Evolutionary conservation across 2,797 vertebrate genomes (phyloP), one percentile per base, ranked within the genome.

Genomic region (Phalloptychus januarius): DNA sequence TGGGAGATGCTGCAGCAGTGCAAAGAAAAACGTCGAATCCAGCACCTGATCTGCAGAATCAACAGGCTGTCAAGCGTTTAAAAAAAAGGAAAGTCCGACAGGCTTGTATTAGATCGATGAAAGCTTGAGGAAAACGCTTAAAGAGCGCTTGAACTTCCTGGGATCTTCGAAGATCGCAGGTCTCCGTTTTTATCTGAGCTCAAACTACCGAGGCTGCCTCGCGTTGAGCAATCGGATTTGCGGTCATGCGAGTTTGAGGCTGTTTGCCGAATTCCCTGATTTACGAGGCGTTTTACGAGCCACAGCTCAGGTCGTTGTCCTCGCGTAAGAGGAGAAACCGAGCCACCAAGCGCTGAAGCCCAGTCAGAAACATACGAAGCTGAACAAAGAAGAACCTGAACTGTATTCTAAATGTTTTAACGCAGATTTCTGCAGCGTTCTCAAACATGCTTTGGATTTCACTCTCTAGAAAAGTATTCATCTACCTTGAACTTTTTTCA

Each of bases 181-280:
- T 15, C 23, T 42, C 38, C 5, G 3, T 45, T 71, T 52, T 71
- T 16, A 45, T 71, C 83, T 45, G 71, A 70, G 69, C 70, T 88
- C 74, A 70, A 25, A 16, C 82, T 63, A 77, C 87, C 83, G 78
- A 42, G 86, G 74, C 78, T 5, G 79, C 76, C 79, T 85, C 81
- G 80, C 86, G 86, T 79, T 79, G 78, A 83, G 81, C 79, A 82
- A 81, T 16, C 5, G 31, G 63, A 52, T 54, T 1, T 61, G 86
- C 0, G 71, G 71, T 85, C 82, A 73, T 5, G 73, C 70, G 83
- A 67, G 72, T 76, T 79, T 4, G 3, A 12, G 78, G 50, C 74
- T 81, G 79, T 86, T 85, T 73, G 84, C 78, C 44, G 36, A 84
- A 84, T 87, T 87, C 82, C 75, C 2, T 63, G 61, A 87, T 88